Conservation (phyloP, 2,113 vertebrate genomes). For the Brachypodius melanocephalos region DNA sequence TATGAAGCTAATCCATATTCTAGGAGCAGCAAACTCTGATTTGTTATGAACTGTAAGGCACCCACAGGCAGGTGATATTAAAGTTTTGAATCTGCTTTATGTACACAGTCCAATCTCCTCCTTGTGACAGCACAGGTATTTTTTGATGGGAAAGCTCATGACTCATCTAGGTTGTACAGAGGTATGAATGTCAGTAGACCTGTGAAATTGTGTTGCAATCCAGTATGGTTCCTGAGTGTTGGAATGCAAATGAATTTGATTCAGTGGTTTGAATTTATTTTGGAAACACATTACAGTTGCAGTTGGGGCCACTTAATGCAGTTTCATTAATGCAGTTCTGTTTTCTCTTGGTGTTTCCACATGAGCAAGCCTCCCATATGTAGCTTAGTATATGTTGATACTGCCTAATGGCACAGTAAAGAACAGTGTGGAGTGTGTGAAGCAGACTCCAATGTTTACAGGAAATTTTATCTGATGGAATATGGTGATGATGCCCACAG, state of each 20-base stretch:
- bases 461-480: background rate
- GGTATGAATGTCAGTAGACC: background rate
- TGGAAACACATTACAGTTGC: background rate
- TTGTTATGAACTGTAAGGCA: background rate
- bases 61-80: background rate
- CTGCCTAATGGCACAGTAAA: background rate
- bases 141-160: background rate
- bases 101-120: background rate
- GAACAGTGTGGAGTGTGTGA: background rate
- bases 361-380: background rate
- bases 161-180: background rate
- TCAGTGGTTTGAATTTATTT: background rate
- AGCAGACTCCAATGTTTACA: background rate
- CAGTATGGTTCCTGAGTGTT: background rate
- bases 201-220: background rate
- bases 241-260: background rate
- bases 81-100: background rate
- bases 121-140: background rate
- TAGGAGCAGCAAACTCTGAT: background rate
- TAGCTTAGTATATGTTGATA: background rate
- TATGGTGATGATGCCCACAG: background rate
- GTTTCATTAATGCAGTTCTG: background rate
- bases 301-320: background rate
- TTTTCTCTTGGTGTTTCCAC: background rate
- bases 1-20: background rate